Conservation (phyloP, 2,797 vertebrate genomes). For the Chelonia mydas region DNA sequence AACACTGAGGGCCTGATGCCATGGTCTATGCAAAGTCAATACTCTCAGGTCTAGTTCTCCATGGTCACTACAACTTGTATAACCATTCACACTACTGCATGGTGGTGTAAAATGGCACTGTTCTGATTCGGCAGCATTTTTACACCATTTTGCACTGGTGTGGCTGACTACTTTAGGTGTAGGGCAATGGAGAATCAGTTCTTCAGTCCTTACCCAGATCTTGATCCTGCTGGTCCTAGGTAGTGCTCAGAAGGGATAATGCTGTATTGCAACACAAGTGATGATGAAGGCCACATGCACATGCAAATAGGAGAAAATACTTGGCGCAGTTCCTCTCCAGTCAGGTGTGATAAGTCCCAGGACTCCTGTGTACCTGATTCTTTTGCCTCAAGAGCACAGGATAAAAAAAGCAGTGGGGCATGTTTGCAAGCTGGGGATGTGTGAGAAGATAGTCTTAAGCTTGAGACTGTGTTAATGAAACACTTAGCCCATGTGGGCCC, state of each 20-base stretch:
- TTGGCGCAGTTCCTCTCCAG: neutral
- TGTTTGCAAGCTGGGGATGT: constrained; percentile 8
- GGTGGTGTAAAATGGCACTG: neutral
- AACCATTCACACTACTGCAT: neutral
- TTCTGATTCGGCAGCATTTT: neutral
- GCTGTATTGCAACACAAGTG: neutral
- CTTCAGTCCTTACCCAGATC: neutral
- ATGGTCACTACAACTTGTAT: constrained; percentile 37
- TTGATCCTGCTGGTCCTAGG: neutral
- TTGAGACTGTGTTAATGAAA: neutral
- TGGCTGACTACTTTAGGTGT: neutral
- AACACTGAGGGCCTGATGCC: constrained; percentile 35
- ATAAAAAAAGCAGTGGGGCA: neutral
- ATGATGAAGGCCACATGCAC: neutral
- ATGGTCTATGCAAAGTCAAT: constrained; percentile 49
- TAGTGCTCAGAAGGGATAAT: accelerated
- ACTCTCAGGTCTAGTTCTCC: neutral
- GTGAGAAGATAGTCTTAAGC: neutral
- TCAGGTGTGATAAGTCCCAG: neutral
- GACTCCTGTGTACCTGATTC: neutral
- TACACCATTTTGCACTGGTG: neutral
- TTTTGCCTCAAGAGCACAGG: neutral
- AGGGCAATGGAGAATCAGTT: neutral
- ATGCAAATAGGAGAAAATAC: neutral
- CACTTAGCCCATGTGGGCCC: neutral